A percentile compares a stretch with the other conserved stretches of the same genome.
phyloP scores from a whole-genome alignment of 2,113 vertebrate species.

The Takifugu flavidus region DNA sequence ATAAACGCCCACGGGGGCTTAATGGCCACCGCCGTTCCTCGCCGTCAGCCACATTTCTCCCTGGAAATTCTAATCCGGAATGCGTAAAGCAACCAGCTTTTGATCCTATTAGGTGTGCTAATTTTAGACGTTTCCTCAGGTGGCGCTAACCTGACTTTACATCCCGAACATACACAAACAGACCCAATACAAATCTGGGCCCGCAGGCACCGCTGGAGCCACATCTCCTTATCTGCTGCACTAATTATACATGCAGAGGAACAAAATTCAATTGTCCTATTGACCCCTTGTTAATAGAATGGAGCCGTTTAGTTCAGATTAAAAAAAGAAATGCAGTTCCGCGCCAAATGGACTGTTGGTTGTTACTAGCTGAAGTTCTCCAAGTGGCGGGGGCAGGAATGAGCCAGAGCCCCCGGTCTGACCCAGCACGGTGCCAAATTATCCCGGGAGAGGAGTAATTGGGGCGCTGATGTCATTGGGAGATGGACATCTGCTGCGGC shows the following conservation, averaged over 20 bases:
- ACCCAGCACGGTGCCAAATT: slow-evolving; percentile 61
- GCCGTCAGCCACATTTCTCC: too few relatives aligned
- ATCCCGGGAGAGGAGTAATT: slow-evolving; percentile 68
- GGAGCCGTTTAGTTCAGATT: slow-evolving; percentile 54
- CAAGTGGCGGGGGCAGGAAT: slow-evolving; percentile 47
- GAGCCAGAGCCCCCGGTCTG: slow-evolving; percentile 53
- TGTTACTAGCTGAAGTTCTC: slow-evolving; percentile 45
- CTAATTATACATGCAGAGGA: slow-evolving; percentile 48
- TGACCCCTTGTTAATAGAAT: slow-evolving; percentile 64
- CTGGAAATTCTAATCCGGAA: slow-evolving; percentile 25
- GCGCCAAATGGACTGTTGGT: slow-evolving; percentile 48
- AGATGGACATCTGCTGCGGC: slow-evolving; percentile 63
- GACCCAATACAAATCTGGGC: slow-evolving; percentile 13
- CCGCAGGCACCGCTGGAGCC: slow-evolving; percentile 41
- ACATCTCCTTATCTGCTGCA: slow-evolving; percentile 30
- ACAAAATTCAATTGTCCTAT: slow-evolving; percentile 71
- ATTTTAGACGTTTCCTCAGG: slow-evolving; percentile 38
- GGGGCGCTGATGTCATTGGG: slow-evolving; percentile 66
- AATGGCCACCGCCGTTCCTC: too few relatives aligned
- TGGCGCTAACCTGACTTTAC: slow-evolving; percentile 27
- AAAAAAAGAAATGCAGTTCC: slow-evolving; percentile 18
- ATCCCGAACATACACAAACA: slow-evolving; percentile 12
- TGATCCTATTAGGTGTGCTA: slow-evolving; percentile 38
- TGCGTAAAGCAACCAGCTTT: slow-evolving; percentile 48
- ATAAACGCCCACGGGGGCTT: not conserved